Base-by-base conservation (phyloP, 2,888 invertebrate genomes). In the Prionchulus punctatus region DNA sequence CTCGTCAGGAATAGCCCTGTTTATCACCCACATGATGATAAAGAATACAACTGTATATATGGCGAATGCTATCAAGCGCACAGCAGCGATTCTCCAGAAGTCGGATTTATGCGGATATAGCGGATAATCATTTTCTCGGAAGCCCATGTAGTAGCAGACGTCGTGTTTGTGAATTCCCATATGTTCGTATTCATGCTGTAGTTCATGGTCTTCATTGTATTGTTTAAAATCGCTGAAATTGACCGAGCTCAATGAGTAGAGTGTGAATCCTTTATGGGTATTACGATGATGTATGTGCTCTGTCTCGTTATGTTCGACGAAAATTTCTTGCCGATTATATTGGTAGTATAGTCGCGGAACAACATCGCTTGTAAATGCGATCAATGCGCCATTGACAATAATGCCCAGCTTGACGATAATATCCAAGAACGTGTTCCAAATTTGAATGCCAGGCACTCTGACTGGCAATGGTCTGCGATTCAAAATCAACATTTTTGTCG, bases 361-460 rank as follows among this genome's bases (percentile, higher is more conserved):
- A 70, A 89, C 91, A 66, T 91, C 91, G 58, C 91, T 91, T 0
- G 94, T 92, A 72, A 92, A 88, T 0, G 92, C 89, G 65, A 96
- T 94, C 47, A 94, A 89, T 70, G 92, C 87, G 0, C 90, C 91
- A 73, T 92, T 92, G 43, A 89, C 87, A 52, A 94, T 83, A 50
- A 92, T 85, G 60, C 90, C 85, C 52, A 92, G 77, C 71, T 89
- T 88, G 52, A 90, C 86, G 63, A 94, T 83, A 43, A 86, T 84
- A 75, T 89, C 87, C 36, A 92, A 76, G 61, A 94, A 90, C 61
- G 85, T 78, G 73, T 86, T 90, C 59, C 59, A 59, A 1, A 58
- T 51, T n/a, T 53, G 51, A 30, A 58, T 56, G 42, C 59, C 50
- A 2, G 25, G 21, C n/a, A 55, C 56, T 3, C 59, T 47, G 15